A percentile compares a stretch with the other conserved stretches of the same genome.
Evolutionary conservation across 2,797 vertebrate species (phyloP).

Genomic region (Protosalanx chinensis): DNA sequence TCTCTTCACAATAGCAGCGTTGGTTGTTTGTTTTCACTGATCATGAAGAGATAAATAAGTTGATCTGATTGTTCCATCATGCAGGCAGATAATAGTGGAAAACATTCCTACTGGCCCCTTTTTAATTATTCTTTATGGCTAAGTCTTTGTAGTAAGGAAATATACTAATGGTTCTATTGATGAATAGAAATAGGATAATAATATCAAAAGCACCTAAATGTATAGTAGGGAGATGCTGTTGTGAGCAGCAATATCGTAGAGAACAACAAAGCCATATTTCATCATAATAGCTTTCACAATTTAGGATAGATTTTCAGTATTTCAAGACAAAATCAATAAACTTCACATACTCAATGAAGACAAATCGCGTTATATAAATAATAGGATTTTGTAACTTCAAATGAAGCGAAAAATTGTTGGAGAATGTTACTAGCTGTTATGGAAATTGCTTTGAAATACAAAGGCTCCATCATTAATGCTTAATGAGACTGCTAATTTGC

Average conservation of each 20-base stretch:
- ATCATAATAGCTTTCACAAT: not conserved
- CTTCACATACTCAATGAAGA: not conserved
- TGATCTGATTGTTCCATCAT: constrained; percentile 8
- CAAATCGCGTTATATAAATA: not conserved
- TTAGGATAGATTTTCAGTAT: not conserved
- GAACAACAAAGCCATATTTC: not conserved
- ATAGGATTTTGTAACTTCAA: not conserved
- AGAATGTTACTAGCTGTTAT: not conserved
- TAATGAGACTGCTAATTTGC: not conserved
- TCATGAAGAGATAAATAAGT: not conserved
- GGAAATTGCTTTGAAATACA: not conserved
- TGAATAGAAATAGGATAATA: constrained; percentile 22
- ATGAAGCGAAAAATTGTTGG: not conserved
- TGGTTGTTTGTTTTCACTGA: constrained; percentile 2
- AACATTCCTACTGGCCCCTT: constrained; percentile 41
- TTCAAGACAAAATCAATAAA: not conserved
- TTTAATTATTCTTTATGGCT: constrained; percentile 13
- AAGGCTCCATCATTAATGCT: not conserved
- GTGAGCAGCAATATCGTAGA: no score
- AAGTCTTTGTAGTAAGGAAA: not conserved
- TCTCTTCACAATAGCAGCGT: not conserved
- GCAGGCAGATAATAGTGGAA: constrained; percentile 36
- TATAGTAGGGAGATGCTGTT: not conserved
- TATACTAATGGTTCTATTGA: constrained; percentile 14
- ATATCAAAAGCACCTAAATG: not conserved